Percentiles rank a stretch among this genome's conserved stretches.
Evolutionary conservation across 2,113 vertebrate species (phyloP).

Genomic region (Gasterosteus nipponicus): DNA sequence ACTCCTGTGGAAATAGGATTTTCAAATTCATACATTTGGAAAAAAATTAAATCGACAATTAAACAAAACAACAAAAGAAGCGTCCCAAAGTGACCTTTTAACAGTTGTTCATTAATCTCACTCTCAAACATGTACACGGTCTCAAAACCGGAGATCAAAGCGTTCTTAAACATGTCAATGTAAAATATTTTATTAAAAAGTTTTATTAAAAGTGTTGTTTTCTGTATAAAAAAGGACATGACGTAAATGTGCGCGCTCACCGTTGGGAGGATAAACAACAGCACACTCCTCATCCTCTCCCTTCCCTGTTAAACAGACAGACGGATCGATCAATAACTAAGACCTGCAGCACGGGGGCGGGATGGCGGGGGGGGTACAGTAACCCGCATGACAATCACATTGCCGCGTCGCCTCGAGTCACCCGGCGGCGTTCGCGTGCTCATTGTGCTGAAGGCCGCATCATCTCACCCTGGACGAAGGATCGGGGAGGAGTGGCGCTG

Average conservation of each 20-base stretch:
- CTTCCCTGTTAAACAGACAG: conserved; percentile 81
- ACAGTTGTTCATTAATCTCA: not conserved
- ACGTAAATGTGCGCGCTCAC: conserved; percentile 77
- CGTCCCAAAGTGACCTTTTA: not conserved
- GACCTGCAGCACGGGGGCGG: not conserved
- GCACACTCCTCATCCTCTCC: conserved; percentile 87
- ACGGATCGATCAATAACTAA: not conserved
- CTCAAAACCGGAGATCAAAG: not conserved
- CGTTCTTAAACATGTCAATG: not conserved
- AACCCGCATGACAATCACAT: too few species aligned
- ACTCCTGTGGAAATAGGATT: conserved; percentile 85
- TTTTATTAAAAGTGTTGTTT: not conserved
- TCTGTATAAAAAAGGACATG: not conserved
- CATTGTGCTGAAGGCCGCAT: not conserved
- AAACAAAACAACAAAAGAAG: not conserved
- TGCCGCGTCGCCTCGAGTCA: too few species aligned
- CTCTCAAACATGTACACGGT: not conserved
- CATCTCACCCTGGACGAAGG: conserved; percentile 90
- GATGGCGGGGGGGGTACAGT: too few species aligned
- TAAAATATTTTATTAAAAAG: too few species aligned
- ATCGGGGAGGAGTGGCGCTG: conserved; percentile 94
- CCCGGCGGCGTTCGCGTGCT: too few species aligned
- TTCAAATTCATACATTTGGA: not conserved
- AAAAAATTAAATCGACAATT: not conserved
- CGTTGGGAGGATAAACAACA: conserved; percentile 96